Evolutionary conservation across 1,140 invertebrate genomes (phyloP), one percentile per base, ranked within the genome.

Genomic region (Caerostris extrusa): DNA sequence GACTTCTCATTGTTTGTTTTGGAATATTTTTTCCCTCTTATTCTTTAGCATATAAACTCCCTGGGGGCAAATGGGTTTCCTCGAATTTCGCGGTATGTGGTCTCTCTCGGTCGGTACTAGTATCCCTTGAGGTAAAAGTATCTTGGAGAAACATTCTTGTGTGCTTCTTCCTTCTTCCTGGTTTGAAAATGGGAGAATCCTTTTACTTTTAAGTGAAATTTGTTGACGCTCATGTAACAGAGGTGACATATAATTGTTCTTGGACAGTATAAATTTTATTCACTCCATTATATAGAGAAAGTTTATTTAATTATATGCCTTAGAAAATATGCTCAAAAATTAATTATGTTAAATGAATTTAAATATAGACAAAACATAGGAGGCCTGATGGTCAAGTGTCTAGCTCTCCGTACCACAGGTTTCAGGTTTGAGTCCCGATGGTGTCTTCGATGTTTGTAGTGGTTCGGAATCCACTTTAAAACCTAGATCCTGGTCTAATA

Each of bases 81-180:
- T 81, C 12, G 71, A 90, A 81, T 90, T 90, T 90, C 71, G 67
- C n/a, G 89, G 89, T 90, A 81, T 81, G 89, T 81, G 89, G 69
- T 90, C 67, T 77, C 53, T 64, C 8, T 12, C 7, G 50, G 64
- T 69, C 56, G 61, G 53, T 71, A 17, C 61, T 50, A 7, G 4
- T 56, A 19, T 71, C 34, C 87, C 87, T 71, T 19, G 50, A 69
- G 87, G 87, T 34, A 56, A 55, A 71, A 50, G 53, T 69, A 17
- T 19, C 56, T 58, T 83, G 82, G 53, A 58, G 34, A 58, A n/a
- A 19, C 82, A 58, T 83, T 83, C 56, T 83, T 58, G 7, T 83
- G 55, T 83, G 77, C 3, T 5, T 83, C 19, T 83, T 14, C 34
- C 10, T 77, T 34, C 7, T 34, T 77, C 34, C 34, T 77, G 12